Evolutionary conservation across 2,113 vertebrate genomes (phyloP), one percentile per base, ranked within the genome.

Genomic region (Tenrec ecaudatus): DNA sequence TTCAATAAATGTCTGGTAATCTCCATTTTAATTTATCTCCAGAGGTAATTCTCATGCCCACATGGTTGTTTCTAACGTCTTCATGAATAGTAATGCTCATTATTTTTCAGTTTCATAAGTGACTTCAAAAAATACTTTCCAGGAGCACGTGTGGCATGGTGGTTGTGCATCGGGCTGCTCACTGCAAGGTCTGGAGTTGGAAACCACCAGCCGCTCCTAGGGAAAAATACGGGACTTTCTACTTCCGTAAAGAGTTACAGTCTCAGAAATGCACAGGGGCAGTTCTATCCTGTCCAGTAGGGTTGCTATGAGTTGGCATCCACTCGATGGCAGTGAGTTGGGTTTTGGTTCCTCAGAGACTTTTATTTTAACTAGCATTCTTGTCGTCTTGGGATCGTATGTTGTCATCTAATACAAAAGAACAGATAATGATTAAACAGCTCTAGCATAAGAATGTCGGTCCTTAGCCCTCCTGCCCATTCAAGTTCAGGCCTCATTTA

Each of bases 401-500:
- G 20, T 68, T 94, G 58, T 57, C 40, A 23, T 8, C 33, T 73
- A 77, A 27, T 88, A 36, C 8, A 64, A 86, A 86, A 92, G 62
- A 27, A 75, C 3, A 92, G 62, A 33, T 40, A 79, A 4, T 91
- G 47, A 53, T 14, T 62, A 12, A 36, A 31, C 23, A n/a, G n/a
- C 38, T 90, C 40, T 9, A 23, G 3, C 22, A 11, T 47, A 31
- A 5, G 27, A 40, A 58, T 60, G 20, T 36, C 38, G 2, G 20
- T 43, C 10, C 58, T 88, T 25, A 86, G 23, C 1, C 8, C 20
- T 43, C 10, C 20, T 60, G 43, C 17, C 3, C 6, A 38, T 58
- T 75, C 60, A 75, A 53, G 38, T 93, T 82, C 36, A 88, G 71
- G 27, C 8, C 87, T 43, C 7, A 16, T 92, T 90, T 89, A 66